These are phyloP conservation scores for Discoglossus pictus DNA, from an alignment of 2,797 vertebrate genomes.

Conservation along the genomic window DNA sequence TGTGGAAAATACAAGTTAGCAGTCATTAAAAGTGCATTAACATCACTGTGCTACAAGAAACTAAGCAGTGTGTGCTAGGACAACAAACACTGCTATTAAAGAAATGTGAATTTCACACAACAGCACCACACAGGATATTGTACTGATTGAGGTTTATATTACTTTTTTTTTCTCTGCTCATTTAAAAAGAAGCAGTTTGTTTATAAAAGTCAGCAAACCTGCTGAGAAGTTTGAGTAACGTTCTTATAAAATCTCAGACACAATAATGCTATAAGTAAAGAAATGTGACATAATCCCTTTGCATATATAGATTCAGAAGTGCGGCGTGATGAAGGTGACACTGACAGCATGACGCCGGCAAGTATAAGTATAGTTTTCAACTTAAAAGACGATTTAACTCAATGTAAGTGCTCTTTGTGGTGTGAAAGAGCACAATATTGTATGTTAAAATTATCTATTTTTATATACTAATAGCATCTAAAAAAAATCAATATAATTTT, in stretches of 20 bases:
- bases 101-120: conserved; percentile 55
- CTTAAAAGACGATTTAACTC: no score
- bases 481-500: no score
- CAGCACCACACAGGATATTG: conserved; percentile 32
- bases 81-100: conserved; percentile 48
- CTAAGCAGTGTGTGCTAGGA: conserved; percentile 58
- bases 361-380: no score
- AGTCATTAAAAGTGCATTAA: conserved; percentile 62
- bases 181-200: conserved; percentile 13
- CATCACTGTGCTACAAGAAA: conserved; percentile 52
- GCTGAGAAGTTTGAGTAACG: conserved; percentile 29
- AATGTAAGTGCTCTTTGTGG: no score
- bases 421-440: no score
- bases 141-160: conserved; percentile 16
- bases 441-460: no score
- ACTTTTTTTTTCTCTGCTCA: conserved; percentile 18
- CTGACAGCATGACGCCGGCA: no score
- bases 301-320: no score
- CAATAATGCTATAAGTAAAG: no score
- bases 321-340: no score
- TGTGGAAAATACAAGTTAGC: conserved; percentile 62
- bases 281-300: no score
- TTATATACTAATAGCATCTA: no score
- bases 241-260: background rate
- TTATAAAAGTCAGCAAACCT: background rate